Evolutionary conservation across 2,113 vertebrate genomes (phyloP).

Genomic region (Bagarius yarrelli): DNA sequence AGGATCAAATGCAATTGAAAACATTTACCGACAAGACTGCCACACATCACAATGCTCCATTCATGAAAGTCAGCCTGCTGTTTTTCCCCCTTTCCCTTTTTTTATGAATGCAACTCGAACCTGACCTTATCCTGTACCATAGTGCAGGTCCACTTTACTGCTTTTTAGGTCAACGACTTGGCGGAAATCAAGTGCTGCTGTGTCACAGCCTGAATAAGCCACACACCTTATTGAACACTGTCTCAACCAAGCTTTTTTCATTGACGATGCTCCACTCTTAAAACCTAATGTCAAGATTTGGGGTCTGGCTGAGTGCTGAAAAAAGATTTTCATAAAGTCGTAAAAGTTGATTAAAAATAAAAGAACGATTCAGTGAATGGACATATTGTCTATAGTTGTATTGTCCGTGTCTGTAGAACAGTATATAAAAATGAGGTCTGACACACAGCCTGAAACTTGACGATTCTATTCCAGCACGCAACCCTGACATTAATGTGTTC

Average conservation of each 20-base stretch:
- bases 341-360: conserved; percentile 1
- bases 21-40: conserved; percentile 71
- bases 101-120: conserved; percentile 63
- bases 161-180: conserved; percentile 52
- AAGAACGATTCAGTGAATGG: neutral
- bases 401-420: neutral
- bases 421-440: conserved; percentile 31
- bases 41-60: conserved; percentile 76
- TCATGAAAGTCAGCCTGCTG: conserved; percentile 65
- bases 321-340: neutral
- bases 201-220: conserved; percentile 31
- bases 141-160: conserved; percentile 54
- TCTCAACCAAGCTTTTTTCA: conserved; percentile 4
- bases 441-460: conserved; percentile 28
- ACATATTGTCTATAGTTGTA: neutral
- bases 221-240: conserved; percentile 31
- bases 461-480: neutral
- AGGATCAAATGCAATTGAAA: conserved; percentile 80
- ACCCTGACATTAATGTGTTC: conserved; percentile 55
- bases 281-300: conserved; percentile 13
- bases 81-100: conserved; percentile 44
- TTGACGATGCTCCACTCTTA: conserved; percentile 4
- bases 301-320: neutral
- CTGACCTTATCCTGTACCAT: conserved; percentile 55
- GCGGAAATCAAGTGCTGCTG: conserved; percentile 13